Evolutionary conservation across 2,797 vertebrate genomes (phyloP), one percentile per base, ranked within the genome.

Genomic region (Protonibea diacanthus): DNA sequence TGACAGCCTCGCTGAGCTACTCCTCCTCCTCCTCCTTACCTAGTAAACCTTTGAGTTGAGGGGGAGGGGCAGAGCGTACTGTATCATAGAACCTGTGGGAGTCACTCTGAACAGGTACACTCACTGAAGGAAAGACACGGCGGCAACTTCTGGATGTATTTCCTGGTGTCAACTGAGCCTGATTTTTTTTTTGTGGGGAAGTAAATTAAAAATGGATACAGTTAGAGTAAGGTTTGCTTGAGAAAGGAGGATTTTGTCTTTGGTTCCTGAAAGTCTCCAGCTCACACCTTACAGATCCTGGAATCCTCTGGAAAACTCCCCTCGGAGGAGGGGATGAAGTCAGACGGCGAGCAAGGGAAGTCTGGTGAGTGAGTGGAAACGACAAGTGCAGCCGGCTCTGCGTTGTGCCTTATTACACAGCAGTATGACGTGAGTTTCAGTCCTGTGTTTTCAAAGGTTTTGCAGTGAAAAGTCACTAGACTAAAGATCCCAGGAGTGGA

Each of bases 331-430:
- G 91, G 62, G 71, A 92, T 93, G 91, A 95, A 89, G 88, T 92
- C 93, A 23, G 95, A 94, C 82, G 83, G 88, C 59, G 95, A 96
- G 84, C 87, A 93, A 84, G 83, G 84, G 77, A 95, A 93, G 78
- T 89, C 90, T n/a, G 95, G 96, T 97, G 88, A 91, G 91, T 89
- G 71, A 87, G 61, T 53, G 69, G 62, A 68, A 76, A 68, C 18
- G 53, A 76, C 56, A 76, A 71, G 83, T 55, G 74, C 72, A 64
- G 71, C 60, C 8, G 67, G 38, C 1, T 23, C 52, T 58, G 13
- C 47, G 12, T 20, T 53, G 12, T 20, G 44, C 33, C 21, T 33
- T 58, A 44, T 7, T 67, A 57, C 49, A 71, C 49, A 27, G 10
- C 1, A 47, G n/a, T 0, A 21, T 49, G 38, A 66, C 58, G 44